These are phyloP conservation scores for Argynnis bischoffii DNA, from an alignment of 2,888 invertebrate genomes.

Conservation along the genomic window DNA sequence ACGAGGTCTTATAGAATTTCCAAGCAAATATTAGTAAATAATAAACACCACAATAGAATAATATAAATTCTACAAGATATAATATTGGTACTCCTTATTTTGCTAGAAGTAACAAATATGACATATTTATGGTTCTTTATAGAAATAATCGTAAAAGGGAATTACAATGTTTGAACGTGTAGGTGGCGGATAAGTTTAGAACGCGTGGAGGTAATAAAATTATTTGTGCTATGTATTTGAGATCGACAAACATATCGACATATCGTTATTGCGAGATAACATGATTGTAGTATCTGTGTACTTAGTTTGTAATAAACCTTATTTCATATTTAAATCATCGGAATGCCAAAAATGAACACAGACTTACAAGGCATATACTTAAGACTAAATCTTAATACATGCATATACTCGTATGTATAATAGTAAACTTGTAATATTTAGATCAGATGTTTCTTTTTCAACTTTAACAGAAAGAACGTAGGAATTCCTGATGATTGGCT, in stretches of 20 bases:
- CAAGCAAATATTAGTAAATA: too few relatives aligned
- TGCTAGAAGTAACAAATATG: neutral
- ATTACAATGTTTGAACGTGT: conserved; percentile 38
- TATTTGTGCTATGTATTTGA: conserved; percentile 30
- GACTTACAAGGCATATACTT: too few relatives aligned
- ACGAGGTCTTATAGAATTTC: too few relatives aligned
- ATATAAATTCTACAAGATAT: neutral
- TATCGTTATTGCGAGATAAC: conserved; percentile 15
- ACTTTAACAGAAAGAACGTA: too few relatives aligned
- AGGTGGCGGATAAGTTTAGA: conserved; percentile 33
- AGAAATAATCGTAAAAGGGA: conserved; percentile 36
- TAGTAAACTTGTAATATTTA: too few relatives aligned
- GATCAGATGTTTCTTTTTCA: too few relatives aligned
- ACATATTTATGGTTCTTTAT: conserved; percentile 22
- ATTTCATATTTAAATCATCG: too few relatives aligned
- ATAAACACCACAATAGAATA: neutral
- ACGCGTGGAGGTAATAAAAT: conserved; percentile 33
- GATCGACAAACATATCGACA: conserved; percentile 22
- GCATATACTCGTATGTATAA: too few relatives aligned
- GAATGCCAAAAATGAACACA: too few relatives aligned
- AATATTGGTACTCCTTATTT: neutral
- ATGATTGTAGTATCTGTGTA: neutral
- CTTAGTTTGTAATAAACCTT: neutral
- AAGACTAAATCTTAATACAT: too few relatives aligned
- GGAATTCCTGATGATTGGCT: too few relatives aligned